A percentile compares a stretch with the other conserved stretches of the same genome.
These are phyloP conservation scores for Menura novaehollandiae DNA, from an alignment of 2,113 vertebrate species.

Conservation along the genomic window DNA sequence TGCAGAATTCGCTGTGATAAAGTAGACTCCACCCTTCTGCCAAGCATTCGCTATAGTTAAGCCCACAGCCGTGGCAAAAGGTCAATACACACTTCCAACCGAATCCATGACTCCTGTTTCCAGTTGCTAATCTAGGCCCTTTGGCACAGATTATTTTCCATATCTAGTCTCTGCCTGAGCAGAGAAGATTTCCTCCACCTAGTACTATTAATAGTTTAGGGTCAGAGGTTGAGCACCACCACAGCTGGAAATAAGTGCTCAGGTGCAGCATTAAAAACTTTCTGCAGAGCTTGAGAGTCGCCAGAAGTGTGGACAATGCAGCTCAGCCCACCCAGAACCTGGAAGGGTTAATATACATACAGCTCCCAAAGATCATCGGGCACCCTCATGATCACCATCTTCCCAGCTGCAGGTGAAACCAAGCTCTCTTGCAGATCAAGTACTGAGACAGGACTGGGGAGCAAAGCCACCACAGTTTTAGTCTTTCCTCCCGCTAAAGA, in stretches of 20 bases:
- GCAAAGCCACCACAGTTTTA: background rate
- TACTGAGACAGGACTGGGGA: fast-evolving
- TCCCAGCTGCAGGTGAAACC: background rate
- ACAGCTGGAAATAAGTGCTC: background rate
- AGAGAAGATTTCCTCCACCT: background rate
- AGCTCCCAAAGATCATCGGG: background rate
- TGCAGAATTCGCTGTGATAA: background rate
- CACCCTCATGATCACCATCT: fast-evolving
- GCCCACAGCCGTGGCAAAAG: background rate
- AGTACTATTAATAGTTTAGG: background rate
- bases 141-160: background rate
- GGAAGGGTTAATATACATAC: fast-evolving
- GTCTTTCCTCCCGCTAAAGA: background rate
- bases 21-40: background rate
- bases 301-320: background rate
- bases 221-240: background rate
- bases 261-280: fast-evolving
- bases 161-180: background rate
- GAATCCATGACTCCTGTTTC: background rate
- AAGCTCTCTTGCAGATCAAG: background rate
- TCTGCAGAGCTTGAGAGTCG: background rate
- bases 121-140: background rate
- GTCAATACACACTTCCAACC: background rate
- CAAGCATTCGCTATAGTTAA: background rate
- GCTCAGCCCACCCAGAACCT: background rate